Base-by-base conservation (phyloP, 1,140 invertebrate genomes). In the Heliconius eleuchia region DNA sequence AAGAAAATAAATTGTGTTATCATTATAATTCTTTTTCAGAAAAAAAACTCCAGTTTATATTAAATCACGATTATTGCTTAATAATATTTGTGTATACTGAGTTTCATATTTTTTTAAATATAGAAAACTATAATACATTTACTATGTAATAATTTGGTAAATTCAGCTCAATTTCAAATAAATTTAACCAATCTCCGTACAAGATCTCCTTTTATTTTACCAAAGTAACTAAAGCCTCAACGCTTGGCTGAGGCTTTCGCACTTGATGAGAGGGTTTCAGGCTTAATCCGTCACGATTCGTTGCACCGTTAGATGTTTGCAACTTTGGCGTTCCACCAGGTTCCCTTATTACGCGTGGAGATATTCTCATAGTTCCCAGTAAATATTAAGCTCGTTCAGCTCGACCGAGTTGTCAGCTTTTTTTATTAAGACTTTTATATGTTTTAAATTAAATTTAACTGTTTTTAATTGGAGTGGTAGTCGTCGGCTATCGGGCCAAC, bases 381-480 rank as follows among this genome's bases (percentile, higher is more conserved):
- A 30, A 66, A 66, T 66, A 66, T 66, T 27, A 30, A 66, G 60
- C 27, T 27, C 5, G 23, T 66, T 27, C 27, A 66, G 16, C 27
- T 30, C 23, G 23, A 66, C 4, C 0, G n/a, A 27, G 23, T 66
- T 30, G 23, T 23, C 23, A 66, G 3, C 23, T 30, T 66, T 46
- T 42, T 46, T 66, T 66, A 66, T 66, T 66, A 30, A 4, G 4
- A 66, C 27, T 30, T 66, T 66, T 13, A 66, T 66, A 11, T 66
- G 30, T 66, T 37, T 37, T 37, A 37, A 37, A 37, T 37, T 30
- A 66, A 66, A 30, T 66, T 66, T 27, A 66, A 27, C 3, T 30
- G 27, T 30, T 27, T 66, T 66, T 66, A 66, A 66, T 79, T 79
- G 60, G 66, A 71, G 73, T 55, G 71, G 75, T 55, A 74, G 78